A percentile compares a stretch with the other conserved stretches of the same genome.
Conservation (phyloP, 2,797 vertebrate species). For the Hypotaenidia okinawae region DNA sequence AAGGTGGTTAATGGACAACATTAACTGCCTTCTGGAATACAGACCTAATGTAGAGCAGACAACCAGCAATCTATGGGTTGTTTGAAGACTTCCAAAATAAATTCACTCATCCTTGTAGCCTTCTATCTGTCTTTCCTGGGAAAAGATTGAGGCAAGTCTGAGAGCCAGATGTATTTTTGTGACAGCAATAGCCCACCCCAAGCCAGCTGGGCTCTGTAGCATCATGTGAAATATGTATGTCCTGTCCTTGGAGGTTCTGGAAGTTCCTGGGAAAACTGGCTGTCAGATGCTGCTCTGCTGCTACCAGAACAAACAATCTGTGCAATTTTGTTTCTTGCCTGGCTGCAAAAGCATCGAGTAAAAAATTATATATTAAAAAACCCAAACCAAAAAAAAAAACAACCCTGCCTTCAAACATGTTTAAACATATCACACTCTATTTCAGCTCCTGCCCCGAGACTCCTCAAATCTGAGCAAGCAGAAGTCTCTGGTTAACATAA, state of each 20-base stretch:
- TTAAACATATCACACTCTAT: not conserved
- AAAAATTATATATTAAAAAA: no score
- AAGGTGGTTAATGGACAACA: slow-evolving; percentile 18
- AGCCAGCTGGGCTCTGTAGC: not conserved
- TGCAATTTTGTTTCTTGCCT: not conserved
- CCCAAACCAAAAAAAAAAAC: not conserved
- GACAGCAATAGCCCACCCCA: not conserved
- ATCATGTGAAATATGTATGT: not conserved
- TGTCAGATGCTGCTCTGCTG: not conserved
- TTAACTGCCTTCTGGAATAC: not conserved
- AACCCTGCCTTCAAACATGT: not conserved
- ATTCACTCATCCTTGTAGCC: not conserved
- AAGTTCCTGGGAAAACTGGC: not conserved
- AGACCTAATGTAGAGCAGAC: not conserved
- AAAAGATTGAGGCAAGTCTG: not conserved
- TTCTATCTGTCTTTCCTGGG: not conserved
- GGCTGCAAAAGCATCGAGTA: not conserved
- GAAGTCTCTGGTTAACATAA: not conserved
- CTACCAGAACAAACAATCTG: not conserved
- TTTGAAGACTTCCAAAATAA: not conserved
- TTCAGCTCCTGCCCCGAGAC: not conserved
- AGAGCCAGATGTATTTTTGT: not conserved
- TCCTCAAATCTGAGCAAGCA: not conserved
- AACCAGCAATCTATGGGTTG: not conserved
- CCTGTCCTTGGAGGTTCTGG: not conserved